Percentiles rank a stretch among this genome's conserved stretches.
phyloP scores from a whole-genome alignment of 53 echinoderm and acorn worm species.

The Paelopatides confundens region DNA sequence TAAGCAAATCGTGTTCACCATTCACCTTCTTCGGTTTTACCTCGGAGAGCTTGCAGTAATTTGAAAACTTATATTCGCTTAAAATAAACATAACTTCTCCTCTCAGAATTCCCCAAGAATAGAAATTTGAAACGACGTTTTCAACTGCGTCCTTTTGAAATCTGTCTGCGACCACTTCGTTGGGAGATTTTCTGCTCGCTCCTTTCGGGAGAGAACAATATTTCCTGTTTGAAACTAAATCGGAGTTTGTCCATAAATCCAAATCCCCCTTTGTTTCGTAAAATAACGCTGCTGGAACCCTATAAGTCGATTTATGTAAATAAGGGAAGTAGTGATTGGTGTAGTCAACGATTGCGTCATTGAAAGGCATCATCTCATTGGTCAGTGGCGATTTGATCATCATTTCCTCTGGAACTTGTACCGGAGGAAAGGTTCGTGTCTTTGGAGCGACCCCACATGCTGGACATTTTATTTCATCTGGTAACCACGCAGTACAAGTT shows the following conservation, averaged over 20 bases:
- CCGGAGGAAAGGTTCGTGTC: background rate
- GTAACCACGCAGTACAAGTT: no score
- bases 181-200: constrained; percentile 21
- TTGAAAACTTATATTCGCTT: constrained; percentile 64
- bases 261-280: constrained; percentile 65
- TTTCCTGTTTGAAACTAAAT: background rate
- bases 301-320: constrained; percentile 34
- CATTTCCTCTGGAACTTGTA: background rate
- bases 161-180: constrained; percentile 40
- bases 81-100: constrained; percentile 59
- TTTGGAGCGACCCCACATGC: constrained; percentile 13
- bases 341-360: constrained; percentile 53
- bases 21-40: constrained; percentile 16
- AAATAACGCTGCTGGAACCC: constrained; percentile 63
- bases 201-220: background rate
- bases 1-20: constrained; percentile 66
- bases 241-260: constrained; percentile 44
- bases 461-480: constrained; percentile 15
- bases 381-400: constrained; percentile 37
- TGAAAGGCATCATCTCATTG: constrained; percentile 56
- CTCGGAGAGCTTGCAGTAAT: constrained; percentile 39
- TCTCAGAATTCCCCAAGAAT: constrained; percentile 50
- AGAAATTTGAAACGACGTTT: constrained; percentile 35
- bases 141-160: constrained; percentile 73
- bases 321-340: constrained; percentile 52